phyloP scores from a whole-genome alignment of 2,797 vertebrate genomes.

The Anas flavirostris region DNA sequence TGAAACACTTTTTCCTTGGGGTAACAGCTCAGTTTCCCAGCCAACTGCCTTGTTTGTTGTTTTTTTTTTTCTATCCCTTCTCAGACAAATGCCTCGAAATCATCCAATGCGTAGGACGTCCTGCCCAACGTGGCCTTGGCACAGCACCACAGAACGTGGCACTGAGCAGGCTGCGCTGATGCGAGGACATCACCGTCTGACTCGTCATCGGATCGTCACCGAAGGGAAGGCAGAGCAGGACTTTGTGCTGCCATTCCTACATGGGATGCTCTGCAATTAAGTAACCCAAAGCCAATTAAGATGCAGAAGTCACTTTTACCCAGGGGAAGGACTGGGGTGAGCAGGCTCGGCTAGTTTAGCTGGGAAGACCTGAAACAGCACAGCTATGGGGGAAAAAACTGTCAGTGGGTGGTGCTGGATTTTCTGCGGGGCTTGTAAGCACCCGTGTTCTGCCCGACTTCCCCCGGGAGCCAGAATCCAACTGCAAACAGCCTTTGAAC shows the following conservation, averaged over 20 bases:
- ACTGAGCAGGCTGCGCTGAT: not conserved
- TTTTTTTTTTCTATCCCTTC: slow-evolving; percentile 79
- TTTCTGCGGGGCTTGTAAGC: not conserved
- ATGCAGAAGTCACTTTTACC: not conserved
- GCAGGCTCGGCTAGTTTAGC: not conserved
- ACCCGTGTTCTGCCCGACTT: accelerated
- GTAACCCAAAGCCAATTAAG: not conserved
- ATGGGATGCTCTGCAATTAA: not conserved
- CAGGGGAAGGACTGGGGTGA: not conserved
- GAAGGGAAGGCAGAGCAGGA: slow-evolving; percentile 71
- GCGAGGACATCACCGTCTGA: slow-evolving; percentile 74
- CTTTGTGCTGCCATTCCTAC: not conserved
- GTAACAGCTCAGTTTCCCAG: not conserved
- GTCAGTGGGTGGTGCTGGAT: not conserved
- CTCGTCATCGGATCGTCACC: slow-evolving; percentile 87
- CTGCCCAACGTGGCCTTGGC: slow-evolving; percentile 48
- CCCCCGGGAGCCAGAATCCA: not conserved
- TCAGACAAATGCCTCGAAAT: slow-evolving; percentile 99
- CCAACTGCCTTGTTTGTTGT: accelerated
- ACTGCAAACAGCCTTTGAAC: not conserved
- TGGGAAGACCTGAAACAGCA: not conserved
- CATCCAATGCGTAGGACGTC: slow-evolving; percentile 79
- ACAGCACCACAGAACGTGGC: slow-evolving; percentile 72
- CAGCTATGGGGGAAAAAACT: not conserved
- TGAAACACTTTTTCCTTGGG: not conserved